Conservation (phyloP, 2,888 invertebrate species). For the Erebia aethiops region DNA sequence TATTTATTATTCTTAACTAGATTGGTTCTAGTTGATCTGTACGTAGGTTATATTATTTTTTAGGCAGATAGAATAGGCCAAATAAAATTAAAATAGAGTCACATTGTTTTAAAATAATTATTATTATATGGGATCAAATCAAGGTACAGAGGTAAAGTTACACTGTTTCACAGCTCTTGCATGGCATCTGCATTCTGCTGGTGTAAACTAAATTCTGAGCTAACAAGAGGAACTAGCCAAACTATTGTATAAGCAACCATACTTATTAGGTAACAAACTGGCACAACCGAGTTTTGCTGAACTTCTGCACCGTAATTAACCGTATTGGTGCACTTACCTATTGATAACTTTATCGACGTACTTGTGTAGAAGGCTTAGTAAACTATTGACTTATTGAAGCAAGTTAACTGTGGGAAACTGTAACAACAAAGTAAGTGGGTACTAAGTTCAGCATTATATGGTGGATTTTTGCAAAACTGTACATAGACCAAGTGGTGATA, state of each 20-base stretch:
- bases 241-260: constrained; percentile 14
- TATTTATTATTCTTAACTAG: no score
- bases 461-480: no score
- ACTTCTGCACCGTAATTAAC: constrained; percentile 10
- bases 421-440: no score
- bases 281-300: constrained; percentile 7
- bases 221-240: constrained; percentile 8
- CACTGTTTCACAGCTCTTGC: constrained; percentile 4
- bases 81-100: no score
- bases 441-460: no score
- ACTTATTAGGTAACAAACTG: constrained; percentile 16
- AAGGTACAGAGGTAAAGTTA: constrained; percentile 2
- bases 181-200: constrained; percentile 12
- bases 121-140: no score
- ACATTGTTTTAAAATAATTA: not conserved
- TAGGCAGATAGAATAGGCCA: no score
- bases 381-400: not conserved
- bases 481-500: no score
- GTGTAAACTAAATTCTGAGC: constrained; percentile 13
- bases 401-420: no score
- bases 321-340: not conserved
- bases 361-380: not conserved
- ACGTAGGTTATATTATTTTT: no score
- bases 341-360: not conserved
- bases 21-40: no score